Evolutionary conservation across 2,888 invertebrate species (phyloP).

Genomic region (Scaptomyza caliginosa): DNA sequence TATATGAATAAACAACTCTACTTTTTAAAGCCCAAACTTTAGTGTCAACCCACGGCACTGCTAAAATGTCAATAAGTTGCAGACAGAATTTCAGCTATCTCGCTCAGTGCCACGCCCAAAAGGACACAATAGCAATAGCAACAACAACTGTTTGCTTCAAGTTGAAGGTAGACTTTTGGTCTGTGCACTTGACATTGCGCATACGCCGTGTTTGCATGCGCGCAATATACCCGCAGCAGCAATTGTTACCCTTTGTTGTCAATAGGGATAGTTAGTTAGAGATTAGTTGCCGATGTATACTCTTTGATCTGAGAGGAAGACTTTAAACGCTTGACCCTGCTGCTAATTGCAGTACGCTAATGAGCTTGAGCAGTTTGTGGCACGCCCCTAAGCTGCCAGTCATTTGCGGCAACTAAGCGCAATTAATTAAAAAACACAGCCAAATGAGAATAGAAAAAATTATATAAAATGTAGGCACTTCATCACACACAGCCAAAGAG

Average conservation of each 20-base stretch:
- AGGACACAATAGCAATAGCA: slow-evolving; percentile 25
- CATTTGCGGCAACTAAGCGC: slow-evolving; percentile 68
- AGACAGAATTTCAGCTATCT: slow-evolving; percentile 59
- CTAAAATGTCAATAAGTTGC: slow-evolving; percentile 74
- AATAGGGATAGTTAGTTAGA: background rate
- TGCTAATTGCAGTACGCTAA: slow-evolving; percentile 63
- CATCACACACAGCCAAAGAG: slow-evolving; percentile 23
- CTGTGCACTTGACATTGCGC: slow-evolving; percentile 57
- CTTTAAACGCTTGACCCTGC: slow-evolving; percentile 14
- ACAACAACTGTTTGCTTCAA: slow-evolving; percentile 19
- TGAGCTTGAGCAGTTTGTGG: slow-evolving; percentile 47
- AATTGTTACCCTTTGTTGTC: slow-evolving; percentile 63
- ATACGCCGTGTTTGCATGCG: slow-evolving; percentile 59
- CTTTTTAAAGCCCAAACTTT: background rate
- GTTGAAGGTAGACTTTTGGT: slow-evolving; percentile 14
- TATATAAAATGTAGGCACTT: slow-evolving; percentile 74
- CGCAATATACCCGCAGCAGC: slow-evolving; percentile 44
- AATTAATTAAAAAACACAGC: slow-evolving; percentile 74
- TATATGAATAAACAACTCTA: no score
- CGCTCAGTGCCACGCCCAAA: slow-evolving; percentile 42
- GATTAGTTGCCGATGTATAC: slow-evolving; percentile 2
- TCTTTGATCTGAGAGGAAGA: slow-evolving; percentile 28
- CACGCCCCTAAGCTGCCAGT: slow-evolving; percentile 40
- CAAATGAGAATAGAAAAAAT: slow-evolving; percentile 67
- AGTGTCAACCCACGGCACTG: slow-evolving; percentile 20